Conservation (phyloP, 2,888 invertebrate species). For the Geophilus truncorum region DNA sequence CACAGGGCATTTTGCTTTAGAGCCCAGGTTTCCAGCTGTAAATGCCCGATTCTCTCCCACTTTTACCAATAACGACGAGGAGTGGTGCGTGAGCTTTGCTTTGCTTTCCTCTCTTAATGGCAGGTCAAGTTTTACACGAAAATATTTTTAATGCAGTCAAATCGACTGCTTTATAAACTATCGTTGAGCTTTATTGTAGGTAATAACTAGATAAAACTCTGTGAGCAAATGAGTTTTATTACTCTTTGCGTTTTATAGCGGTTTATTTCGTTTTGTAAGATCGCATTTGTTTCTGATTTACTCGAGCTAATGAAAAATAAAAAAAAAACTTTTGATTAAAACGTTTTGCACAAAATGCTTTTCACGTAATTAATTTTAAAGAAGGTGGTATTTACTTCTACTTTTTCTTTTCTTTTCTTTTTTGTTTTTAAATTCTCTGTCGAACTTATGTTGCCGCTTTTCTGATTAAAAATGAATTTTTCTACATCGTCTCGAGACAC, state of each 20-base stretch:
- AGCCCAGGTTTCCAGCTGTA: not conserved
- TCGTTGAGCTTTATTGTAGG: not conserved
- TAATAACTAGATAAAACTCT: not conserved
- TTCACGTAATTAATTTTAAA: not conserved
- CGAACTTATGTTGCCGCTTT: not conserved
- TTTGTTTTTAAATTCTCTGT: not conserved
- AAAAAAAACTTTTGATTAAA: not conserved
- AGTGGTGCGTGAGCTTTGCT: not conserved
- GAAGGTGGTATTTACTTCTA: not conserved
- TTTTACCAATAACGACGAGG: not conserved
- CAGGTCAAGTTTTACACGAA: not conserved
- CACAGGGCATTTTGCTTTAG: not conserved
- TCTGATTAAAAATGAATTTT: constrained; percentile 16
- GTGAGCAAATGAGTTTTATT: not conserved
- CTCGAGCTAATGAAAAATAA: too few species aligned
- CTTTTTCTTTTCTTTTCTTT: not conserved
- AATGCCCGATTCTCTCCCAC: not conserved
- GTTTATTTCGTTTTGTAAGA: not conserved
- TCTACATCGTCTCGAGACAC: not conserved
- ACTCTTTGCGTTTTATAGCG: not conserved
- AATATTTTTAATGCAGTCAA: not conserved
- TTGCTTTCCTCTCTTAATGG: not conserved
- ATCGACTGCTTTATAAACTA: not conserved
- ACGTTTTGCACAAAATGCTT: not conserved
- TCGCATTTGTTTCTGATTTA: too few species aligned